These are phyloP conservation scores for Pseudorasbora parva DNA, from an alignment of 2,113 vertebrate genomes.

Conservation along the genomic window DNA sequence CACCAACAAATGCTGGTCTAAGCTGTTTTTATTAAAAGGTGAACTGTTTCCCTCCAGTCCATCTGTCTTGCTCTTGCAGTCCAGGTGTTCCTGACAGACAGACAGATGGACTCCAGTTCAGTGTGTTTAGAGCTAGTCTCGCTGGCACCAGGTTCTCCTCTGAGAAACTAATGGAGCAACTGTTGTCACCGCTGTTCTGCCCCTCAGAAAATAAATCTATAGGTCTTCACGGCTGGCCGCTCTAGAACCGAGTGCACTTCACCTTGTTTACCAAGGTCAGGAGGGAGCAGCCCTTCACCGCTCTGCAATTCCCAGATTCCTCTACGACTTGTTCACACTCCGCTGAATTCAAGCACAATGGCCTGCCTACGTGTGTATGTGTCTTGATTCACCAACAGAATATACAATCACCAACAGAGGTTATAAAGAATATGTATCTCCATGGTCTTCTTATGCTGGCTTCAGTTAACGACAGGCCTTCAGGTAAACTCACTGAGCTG, in stretches of 20 bases:
- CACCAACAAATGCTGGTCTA: not conserved
- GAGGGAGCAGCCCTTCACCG: slow-evolving; percentile 51
- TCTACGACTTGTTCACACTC: not conserved
- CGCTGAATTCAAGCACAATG: not conserved
- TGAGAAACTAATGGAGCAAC: slow-evolving; percentile 60
- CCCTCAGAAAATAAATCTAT: slow-evolving; percentile 41
- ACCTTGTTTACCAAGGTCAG: slow-evolving; percentile 56
- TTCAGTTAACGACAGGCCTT: not conserved
- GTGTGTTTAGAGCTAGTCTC: slow-evolving; percentile 13
- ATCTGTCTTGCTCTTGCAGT: slow-evolving; percentile 12
- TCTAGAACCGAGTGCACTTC: slow-evolving; percentile 39
- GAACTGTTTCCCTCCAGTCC: not conserved
- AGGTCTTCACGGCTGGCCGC: slow-evolving; percentile 33
- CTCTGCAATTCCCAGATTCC: slow-evolving; percentile 37
- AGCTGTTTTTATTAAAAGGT: not conserved
- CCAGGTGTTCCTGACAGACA: slow-evolving; percentile 56
- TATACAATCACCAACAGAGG: not conserved
- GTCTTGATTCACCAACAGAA: not conserved
- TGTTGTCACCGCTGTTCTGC: slow-evolving; percentile 39
- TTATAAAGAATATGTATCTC: not conserved
- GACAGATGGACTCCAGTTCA: not conserved
- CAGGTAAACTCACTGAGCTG: not conserved
- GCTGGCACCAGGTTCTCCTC: slow-evolving; percentile 22
- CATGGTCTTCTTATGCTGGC: not conserved
- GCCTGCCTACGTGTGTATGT: not conserved